A percentile compares a stretch with the other conserved stretches of the same genome.
phyloP scores from a whole-genome alignment of 2,113 vertebrate genomes.

The Pangasianodon hypophthalmus region DNA sequence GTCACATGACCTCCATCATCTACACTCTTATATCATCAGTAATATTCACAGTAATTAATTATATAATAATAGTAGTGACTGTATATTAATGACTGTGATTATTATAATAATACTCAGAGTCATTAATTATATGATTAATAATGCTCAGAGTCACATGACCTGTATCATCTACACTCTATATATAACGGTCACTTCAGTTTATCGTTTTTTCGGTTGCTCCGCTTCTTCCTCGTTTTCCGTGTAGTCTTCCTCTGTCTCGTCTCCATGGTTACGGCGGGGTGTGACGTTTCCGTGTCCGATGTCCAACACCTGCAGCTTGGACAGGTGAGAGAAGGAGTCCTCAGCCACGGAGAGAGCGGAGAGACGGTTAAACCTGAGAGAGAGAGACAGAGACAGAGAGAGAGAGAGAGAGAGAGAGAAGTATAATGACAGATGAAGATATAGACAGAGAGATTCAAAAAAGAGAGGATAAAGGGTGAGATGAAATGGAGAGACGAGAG shows the following conservation, averaged over 20 bases:
- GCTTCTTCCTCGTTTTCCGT: slow-evolving; percentile 45
- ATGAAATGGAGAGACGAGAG: neutral
- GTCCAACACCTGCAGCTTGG: slow-evolving; percentile 88
- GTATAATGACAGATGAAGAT: neutral
- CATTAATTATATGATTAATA: neutral
- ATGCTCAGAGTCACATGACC: neutral
- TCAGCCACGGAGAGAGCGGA: slow-evolving; percentile 82
- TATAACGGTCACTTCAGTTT: neutral
- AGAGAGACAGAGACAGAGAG: neutral
- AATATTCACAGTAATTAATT: neutral
- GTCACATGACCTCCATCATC: neutral
- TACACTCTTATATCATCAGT: neutral
- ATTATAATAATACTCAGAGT: neutral
- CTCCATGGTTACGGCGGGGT: slow-evolving; percentile 18
- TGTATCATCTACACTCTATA: neutral
- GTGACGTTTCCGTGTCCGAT: slow-evolving; percentile 71
- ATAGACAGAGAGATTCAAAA: too few species aligned
- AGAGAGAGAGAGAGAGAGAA: neutral
- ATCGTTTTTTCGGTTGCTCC: neutral
- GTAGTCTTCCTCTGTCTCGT: slow-evolving; percentile 29
- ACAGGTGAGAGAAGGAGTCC: slow-evolving; percentile 83
- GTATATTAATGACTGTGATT: too few species aligned
- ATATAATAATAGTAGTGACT: too few species aligned
- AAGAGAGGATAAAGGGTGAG: neutral
- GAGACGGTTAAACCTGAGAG: slow-evolving; percentile 88